Base-by-base conservation (phyloP, 1,140 invertebrate species). In the Brachionus manjavacas region DNA sequence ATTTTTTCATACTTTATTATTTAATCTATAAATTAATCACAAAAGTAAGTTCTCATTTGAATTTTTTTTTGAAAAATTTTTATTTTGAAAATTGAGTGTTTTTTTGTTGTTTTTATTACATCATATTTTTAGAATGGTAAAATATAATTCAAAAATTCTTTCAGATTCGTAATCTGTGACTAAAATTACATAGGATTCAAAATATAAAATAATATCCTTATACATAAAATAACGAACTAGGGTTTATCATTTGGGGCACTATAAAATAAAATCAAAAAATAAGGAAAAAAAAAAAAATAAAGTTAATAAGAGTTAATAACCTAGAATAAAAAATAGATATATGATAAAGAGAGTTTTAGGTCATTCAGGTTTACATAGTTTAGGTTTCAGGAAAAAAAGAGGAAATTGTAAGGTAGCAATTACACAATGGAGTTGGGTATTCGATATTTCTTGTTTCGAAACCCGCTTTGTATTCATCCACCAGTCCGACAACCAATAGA, bases 141-240 rank as follows among this genome's bases (percentile, higher is more conserved):
- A 64, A 64, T 12, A 64, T 64, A 64, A 20, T 25, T 16, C n/a
- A 64, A 64, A 64, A 64, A 64, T 64, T 64, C 55, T 64, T 64
- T 64, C 55, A 64, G 11, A 64, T 20, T 64, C 11, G n/a, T 64
- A 64, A 64, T 64, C 55, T 64, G n/a, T 64, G 55, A 64, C 55
- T 64, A 64, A 64, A 64, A 64, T 64, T 64, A 64, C 55, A 64
- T 64, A 64, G 55, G 55, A 64, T 64, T 64, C 55, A 20, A 64
- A 20, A 64, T 64, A 7, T 64, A 25, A 64, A 64, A 64, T 64
- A 64, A 64, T 16, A 64, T 64, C 55, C 55, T 64, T 64, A 16
- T 64, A 12, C 23, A 64, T 64, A 46, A 46, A 46, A 46, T 46
- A 46, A 46, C 43, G 43, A 46, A 46, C 43, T 46, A 46, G 43